Percentiles rank a stretch among this genome's conserved stretches.
phyloP scores from a whole-genome alignment of 1,140 invertebrate species.

The Hypothenemus hampei region DNA sequence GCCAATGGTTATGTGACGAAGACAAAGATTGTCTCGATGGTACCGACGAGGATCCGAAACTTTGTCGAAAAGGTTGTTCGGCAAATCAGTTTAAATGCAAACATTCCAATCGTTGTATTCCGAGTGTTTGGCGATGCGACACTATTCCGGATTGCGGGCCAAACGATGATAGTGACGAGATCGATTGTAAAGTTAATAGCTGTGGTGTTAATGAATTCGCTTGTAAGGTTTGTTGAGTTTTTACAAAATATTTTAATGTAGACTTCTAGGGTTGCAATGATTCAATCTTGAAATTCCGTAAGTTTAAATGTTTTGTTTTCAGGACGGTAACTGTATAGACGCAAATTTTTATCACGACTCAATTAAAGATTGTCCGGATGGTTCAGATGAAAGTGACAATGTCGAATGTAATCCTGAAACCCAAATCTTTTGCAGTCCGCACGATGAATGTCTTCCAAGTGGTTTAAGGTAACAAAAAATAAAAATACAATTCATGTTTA shows the following conservation, averaged over 20 bases:
- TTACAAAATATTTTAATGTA: background rate
- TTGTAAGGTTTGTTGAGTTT: conserved; percentile 48
- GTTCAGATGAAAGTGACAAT: conserved; percentile 64
- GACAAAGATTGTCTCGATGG: conserved; percentile 61
- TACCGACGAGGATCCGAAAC: conserved; percentile 55
- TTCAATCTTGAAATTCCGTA: background rate
- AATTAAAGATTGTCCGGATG: conserved; percentile 64
- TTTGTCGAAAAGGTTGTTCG: conserved; percentile 51
- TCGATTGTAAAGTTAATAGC: conserved; percentile 38
- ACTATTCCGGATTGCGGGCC: conserved; percentile 60
- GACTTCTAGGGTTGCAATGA: background rate
- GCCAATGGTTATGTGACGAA: conserved; percentile 62
- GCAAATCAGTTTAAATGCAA: conserved; percentile 57
- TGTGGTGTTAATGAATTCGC: conserved; percentile 62
- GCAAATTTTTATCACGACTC: conserved; percentile 68
- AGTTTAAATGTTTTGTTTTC: background rate
- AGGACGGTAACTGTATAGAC: conserved; percentile 67
- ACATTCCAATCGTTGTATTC: conserved; percentile 61
- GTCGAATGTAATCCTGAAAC: conserved; percentile 49
- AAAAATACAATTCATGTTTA: background rate
- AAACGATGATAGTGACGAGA: conserved; percentile 55
- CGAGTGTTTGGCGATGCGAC: conserved; percentile 68
- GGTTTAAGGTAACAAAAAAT: conserved; percentile 22
- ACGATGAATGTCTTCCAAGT: conserved; percentile 32
- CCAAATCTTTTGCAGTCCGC: conserved; percentile 54